Evolutionary conservation across 2,797 vertebrate genomes (phyloP).

Genomic region (Sternarchorhynchus goeldii): DNA sequence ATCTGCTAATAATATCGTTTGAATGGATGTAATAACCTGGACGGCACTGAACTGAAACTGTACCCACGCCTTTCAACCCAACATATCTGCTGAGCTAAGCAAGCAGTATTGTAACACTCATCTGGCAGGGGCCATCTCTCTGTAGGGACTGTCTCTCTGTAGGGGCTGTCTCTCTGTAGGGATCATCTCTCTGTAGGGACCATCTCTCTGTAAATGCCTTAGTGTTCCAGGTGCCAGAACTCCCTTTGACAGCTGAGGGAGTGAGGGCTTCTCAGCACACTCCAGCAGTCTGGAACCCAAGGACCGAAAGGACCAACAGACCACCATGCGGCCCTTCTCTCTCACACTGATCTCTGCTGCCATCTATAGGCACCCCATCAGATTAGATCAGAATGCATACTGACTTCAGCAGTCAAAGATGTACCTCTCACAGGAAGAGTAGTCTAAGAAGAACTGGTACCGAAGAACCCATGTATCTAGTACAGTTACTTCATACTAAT

Average conservation of each 20-base stretch:
- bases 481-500: background rate
- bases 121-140: background rate
- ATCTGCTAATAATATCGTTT: background rate
- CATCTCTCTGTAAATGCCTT: background rate
- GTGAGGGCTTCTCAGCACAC: slow-evolving; percentile 43
- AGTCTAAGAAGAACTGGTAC: background rate
- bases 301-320: slow-evolving; percentile 80
- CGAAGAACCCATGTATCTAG: too few species aligned
- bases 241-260: slow-evolving; percentile 14
- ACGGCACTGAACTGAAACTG: background rate
- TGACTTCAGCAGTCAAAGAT: slow-evolving; percentile 6
- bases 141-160: background rate
- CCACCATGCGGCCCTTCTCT: slow-evolving; percentile 50
- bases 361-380: slow-evolving; percentile 71
- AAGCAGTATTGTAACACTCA: background rate
- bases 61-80: background rate
- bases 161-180: too few species aligned
- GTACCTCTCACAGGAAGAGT: background rate
- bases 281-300: slow-evolving; percentile 70
- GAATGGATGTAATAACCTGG: background rate
- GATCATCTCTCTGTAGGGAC: background rate
- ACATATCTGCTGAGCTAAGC: background rate
- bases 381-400: slow-evolving; percentile 27
- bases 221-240: slow-evolving; percentile 7
- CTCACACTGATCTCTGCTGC: slow-evolving; percentile 68